A percentile compares a stretch with the other conserved stretches of the same genome.
Evolutionary conservation across 2,113 vertebrate species (phyloP).

Genomic region (Butastur rufipennis): DNA sequence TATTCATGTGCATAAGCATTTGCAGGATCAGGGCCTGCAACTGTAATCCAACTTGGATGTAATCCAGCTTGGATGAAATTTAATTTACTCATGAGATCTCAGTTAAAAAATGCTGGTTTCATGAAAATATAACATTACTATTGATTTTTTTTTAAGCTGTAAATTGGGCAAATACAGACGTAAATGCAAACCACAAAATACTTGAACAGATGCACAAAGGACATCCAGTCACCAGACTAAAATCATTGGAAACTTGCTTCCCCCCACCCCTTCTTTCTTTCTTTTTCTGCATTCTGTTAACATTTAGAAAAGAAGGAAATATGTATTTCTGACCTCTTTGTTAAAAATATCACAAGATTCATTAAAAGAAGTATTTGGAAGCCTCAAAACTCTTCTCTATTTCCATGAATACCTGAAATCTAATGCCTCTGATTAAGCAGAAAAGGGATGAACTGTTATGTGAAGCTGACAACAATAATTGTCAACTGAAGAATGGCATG

Average conservation of each 20-base stretch:
- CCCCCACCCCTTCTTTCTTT: not conserved
- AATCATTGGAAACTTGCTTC: slow-evolving; percentile 41
- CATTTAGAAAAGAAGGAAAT: slow-evolving; percentile 31
- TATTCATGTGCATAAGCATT: not conserved
- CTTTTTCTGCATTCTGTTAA: slow-evolving; percentile 48
- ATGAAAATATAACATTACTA: slow-evolving; percentile 65
- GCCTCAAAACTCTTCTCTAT: slow-evolving; percentile 36
- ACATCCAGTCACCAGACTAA: slow-evolving; percentile 53
- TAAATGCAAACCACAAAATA: slow-evolving; percentile 71
- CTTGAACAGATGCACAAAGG: slow-evolving; percentile 66
- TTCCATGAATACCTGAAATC: slow-evolving; percentile 55
- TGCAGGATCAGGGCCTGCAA: not conserved
- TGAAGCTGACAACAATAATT: slow-evolving; percentile 46
- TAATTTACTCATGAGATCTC: slow-evolving; percentile 64
- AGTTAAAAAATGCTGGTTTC: slow-evolving; percentile 58
- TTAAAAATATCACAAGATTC: slow-evolving; percentile 54
- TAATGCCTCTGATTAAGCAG: slow-evolving; percentile 31
- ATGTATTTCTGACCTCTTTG: slow-evolving; percentile 26
- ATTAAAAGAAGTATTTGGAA: slow-evolving; percentile 35
- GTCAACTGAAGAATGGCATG: slow-evolving; percentile 33
- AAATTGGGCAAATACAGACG: slow-evolving; percentile 65
- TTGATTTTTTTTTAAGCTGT: slow-evolving; percentile 64
- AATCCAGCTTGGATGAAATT: slow-evolving; percentile 52
- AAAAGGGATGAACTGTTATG: slow-evolving; percentile 24
- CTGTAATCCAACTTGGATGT: slow-evolving; percentile 30